Evolutionary conservation across 2,888 invertebrate genomes (phyloP), one percentile per base, ranked within the genome.

Genomic region (Agonopterix subpropinquella): DNA sequence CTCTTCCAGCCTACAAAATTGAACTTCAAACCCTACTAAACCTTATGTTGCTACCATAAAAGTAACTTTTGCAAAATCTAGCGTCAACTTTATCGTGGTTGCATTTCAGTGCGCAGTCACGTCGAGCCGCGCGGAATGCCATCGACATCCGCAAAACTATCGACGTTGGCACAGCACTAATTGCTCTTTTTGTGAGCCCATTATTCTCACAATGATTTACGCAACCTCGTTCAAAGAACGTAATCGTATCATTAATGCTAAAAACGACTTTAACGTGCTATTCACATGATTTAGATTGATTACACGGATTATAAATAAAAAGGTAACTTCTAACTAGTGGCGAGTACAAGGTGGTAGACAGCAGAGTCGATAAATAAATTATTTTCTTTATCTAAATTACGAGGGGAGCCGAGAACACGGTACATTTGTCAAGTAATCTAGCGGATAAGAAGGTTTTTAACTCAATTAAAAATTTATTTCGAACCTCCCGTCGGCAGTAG

Each of bases 101-200:
- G 61, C 67, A 76, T 80, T 80, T 73, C 76, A 75, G 68, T 75
- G 75, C 75, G 78, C 77, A 80, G 81, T 79, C 83, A 80, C 83
- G 82, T 82, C 72, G 73, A 62, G 69, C 69, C 70, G 72, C 60
- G 65, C 69, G 80, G 80, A 78, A 82, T 80, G 73, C 71, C 83
- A 85, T 86, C 85, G 85, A 86, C 85, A 82, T 84, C 78, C 82
- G 81, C 77, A 77, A 77, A 83, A 82, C 84, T 82, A 84, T 85
- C 83, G 82, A 84, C 80, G 71, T 63, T 65, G 68, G 79, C 73
- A 70, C 86, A 82, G 72, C 86, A 81, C 86, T 87, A 87, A 84
- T 84, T 84, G 82, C 76, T 77, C 77, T 82, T 83, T 87, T 86
- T 77, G 71, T 70, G 63, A 54, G 55, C 55, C 65, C 72, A 69